Conservation (phyloP, 2,797 vertebrate species). For the Mormyrus hasselquistii region DNA sequence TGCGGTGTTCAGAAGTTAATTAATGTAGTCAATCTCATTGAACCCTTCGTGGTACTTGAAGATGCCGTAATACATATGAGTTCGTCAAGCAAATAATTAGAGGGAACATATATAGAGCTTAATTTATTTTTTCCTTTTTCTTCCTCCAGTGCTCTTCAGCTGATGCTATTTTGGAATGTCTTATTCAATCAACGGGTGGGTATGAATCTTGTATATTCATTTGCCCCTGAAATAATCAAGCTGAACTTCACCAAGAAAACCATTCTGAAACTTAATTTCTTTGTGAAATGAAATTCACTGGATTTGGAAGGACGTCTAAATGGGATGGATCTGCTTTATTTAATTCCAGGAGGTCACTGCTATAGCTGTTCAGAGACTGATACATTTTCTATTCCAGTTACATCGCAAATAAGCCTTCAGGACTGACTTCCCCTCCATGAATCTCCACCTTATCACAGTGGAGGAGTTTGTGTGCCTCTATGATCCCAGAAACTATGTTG, state of each 20-base stretch:
- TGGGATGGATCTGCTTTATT: conserved; percentile 53
- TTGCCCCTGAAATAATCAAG: conserved; percentile 47
- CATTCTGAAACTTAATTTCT: conserved; percentile 52
- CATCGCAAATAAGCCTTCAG: background rate
- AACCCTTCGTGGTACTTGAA: conserved; percentile 22
- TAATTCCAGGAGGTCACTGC: conserved; percentile 35
- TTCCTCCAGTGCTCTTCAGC: background rate
- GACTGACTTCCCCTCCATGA: background rate
- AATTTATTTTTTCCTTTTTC: background rate
- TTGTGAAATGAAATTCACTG: conserved; percentile 51
- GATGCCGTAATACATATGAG: conserved; percentile 28
- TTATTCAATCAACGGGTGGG: conserved; percentile 49
- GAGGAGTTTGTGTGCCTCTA: background rate
- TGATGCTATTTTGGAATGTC: conserved; percentile 4
- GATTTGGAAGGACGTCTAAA: conserved; percentile 51
- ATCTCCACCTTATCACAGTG: background rate
- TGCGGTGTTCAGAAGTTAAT: conserved; percentile 19
- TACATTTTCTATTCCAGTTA: conserved; percentile 14
- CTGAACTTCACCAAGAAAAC: conserved; percentile 37
- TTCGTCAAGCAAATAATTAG: background rate
- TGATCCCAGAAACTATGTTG: background rate
- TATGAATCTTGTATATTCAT: conserved; percentile 51
- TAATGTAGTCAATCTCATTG: conserved; percentile 18
- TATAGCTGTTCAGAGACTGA: conserved; percentile 26
- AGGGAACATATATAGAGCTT: conserved; percentile 6